These are phyloP conservation scores for Clupea harengus DNA, from an alignment of 2,113 vertebrate species.

Conservation along the genomic window DNA sequence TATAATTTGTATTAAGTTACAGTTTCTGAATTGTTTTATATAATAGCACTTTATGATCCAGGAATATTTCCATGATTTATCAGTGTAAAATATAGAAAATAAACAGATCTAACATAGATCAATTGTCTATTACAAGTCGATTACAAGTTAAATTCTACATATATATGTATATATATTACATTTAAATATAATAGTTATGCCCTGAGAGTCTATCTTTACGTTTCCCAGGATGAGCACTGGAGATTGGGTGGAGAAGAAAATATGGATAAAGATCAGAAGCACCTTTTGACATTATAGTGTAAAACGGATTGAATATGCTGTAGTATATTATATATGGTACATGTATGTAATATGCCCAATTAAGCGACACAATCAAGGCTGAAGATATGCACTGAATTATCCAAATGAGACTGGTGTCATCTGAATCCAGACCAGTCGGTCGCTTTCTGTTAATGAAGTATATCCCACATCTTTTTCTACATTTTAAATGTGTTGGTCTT, in stretches of 20 bases:
- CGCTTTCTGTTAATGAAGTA: not conserved
- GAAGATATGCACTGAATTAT: not conserved
- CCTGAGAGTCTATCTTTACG: not conserved
- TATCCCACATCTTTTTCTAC: not conserved
- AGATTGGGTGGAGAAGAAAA: not conserved
- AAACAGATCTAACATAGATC: constrained; percentile 71
- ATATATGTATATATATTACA: not conserved
- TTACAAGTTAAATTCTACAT: not conserved
- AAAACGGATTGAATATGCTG: not conserved
- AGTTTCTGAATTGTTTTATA: not conserved
- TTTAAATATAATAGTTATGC: not conserved
- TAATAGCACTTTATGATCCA: not conserved
- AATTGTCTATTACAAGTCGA: constrained; percentile 47
- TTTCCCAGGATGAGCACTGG: not conserved
- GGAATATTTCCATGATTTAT: constrained; percentile 3
- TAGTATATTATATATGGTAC: not conserved
- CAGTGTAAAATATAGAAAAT: constrained; percentile 37
- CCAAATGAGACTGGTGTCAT: not conserved
- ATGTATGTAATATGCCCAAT: not conserved
- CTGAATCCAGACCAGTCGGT: not conserved
- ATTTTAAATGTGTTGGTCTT: not conserved
- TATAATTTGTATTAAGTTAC: not conserved
- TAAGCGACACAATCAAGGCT: not conserved
- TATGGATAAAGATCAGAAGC: not conserved
- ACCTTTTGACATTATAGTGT: not conserved